Evolutionary conservation across 2,797 vertebrate species (phyloP).

Genomic region (Tenualosa ilisha): DNA sequence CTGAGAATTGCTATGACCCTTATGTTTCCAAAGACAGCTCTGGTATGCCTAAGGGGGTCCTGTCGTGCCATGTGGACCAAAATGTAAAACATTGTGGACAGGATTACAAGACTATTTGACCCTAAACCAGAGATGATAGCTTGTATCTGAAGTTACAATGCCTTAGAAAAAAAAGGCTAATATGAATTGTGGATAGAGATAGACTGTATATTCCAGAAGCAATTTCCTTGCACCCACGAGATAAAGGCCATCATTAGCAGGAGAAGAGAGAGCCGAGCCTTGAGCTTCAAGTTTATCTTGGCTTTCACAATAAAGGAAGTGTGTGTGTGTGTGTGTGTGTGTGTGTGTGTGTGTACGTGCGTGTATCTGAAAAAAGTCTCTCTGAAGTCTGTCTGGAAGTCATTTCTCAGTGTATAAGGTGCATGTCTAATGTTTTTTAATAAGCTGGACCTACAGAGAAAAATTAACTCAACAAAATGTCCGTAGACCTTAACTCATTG

Average conservation of each 20-base stretch:
- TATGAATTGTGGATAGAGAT: not conserved
- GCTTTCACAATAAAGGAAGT: not conserved
- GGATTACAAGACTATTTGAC: not conserved
- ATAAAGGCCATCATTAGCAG: not conserved
- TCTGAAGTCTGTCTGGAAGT: no score
- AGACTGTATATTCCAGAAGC: not conserved
- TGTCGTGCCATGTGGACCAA: not conserved
- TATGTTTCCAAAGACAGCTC: not conserved
- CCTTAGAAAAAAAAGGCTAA: not conserved
- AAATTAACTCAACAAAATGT: not conserved
- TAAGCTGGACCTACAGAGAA: no score
- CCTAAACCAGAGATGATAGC: not conserved
- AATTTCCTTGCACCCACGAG: not conserved
- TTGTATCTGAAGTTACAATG: not conserved
- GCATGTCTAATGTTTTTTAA: no score
- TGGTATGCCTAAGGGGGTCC: not conserved
- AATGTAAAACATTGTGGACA: not conserved
- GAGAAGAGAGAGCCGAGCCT: not conserved
- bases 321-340: not conserved
- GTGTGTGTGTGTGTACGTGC: not conserved
- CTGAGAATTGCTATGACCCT: not conserved
- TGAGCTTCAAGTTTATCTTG: not conserved
- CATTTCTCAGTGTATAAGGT: no score
- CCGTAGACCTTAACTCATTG: not conserved
- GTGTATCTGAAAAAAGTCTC: not conserved